Base-by-base conservation (phyloP, 2,113 vertebrate species). In the Taxidea taxus region DNA sequence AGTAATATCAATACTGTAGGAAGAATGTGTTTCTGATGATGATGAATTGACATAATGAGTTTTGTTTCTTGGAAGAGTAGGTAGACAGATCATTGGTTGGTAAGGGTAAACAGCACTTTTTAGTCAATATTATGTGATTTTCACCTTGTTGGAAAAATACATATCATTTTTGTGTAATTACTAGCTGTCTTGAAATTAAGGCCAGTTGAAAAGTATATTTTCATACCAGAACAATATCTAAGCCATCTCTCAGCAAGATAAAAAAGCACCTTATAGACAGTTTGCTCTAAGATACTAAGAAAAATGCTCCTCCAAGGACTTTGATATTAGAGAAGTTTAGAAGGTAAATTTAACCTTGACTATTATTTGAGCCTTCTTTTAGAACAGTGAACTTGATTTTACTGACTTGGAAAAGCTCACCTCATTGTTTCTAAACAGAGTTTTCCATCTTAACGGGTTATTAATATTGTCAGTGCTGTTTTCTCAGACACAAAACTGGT, bases 361-460 rank as follows among this genome's bases (percentile, higher is more conserved):
- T 91, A 15, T 77, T 91, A 39, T 49, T 94, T 97, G 96, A 97
- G 13, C 13, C 27, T 90, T 90, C 64, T 94, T 0, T 78, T 90
- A 82, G n/a, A 97, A 97, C 27, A 80, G 42, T 93, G 47, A 39
- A 25, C n/a, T 98, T 97, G 11, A 94, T 94, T 96, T 95, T 89
- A 83, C 10, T 90, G 42, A 29, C 81, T 95, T 95, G 25, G 82
- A 94, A 91, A 97, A 97, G 18, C 7, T 92, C 84, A 84, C 20
- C 7, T 91, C 80, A 77, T 93, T 68, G 31, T 49, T 97, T 97
- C 93, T 89, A 70, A 85, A 64, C 3, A 75, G 1, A 12, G 29
- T 49, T 82, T 82, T 96, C 13, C 0, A 0, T 90, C 87, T 90
- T 68, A 98, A 80, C 0, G 12, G 14, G 27, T 64, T 88, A 94